These are phyloP conservation scores for Bacillus rossius DNA, from an alignment of 1,140 invertebrate genomes.

Conservation along the genomic window DNA sequence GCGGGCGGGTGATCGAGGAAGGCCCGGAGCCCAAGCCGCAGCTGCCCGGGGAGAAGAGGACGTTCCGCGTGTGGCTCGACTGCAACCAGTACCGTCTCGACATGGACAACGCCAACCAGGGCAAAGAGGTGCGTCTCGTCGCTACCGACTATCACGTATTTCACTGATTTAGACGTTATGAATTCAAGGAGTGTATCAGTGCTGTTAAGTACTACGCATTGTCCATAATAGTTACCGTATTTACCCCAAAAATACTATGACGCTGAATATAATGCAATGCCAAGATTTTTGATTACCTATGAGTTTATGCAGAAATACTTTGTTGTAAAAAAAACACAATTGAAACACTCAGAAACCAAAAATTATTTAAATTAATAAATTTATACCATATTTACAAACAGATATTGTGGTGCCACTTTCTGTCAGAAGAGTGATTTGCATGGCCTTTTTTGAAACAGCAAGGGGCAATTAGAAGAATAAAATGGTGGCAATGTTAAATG, in stretches of 20 bases:
- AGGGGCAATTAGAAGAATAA: too few species aligned
- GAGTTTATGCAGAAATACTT: too few species aligned
- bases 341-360: too few species aligned
- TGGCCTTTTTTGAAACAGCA: too few species aligned
- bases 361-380: too few species aligned
- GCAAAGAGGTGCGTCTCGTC: conserved; percentile 51
- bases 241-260: neutral
- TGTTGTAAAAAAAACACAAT: too few species aligned
- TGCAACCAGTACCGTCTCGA: conserved; percentile 95
- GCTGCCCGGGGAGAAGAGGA: conserved; percentile 83
- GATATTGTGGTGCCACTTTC: too few species aligned
- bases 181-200: too few species aligned
- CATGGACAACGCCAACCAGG: conserved; percentile 74
- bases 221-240: neutral
- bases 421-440: too few species aligned
- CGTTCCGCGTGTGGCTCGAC: conserved; percentile 91
- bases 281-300: neutral
- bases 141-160: neutral
- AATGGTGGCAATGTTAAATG: too few species aligned
- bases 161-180: neutral
- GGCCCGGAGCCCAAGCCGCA: conserved; percentile 84
- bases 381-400: too few species aligned
- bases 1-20: conserved; percentile 96
- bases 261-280: neutral
- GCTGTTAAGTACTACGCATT: too few species aligned